Base-by-base conservation (phyloP, 64 coral and sea anemone genomes). In the Stichodactyla mertensii region DNA sequence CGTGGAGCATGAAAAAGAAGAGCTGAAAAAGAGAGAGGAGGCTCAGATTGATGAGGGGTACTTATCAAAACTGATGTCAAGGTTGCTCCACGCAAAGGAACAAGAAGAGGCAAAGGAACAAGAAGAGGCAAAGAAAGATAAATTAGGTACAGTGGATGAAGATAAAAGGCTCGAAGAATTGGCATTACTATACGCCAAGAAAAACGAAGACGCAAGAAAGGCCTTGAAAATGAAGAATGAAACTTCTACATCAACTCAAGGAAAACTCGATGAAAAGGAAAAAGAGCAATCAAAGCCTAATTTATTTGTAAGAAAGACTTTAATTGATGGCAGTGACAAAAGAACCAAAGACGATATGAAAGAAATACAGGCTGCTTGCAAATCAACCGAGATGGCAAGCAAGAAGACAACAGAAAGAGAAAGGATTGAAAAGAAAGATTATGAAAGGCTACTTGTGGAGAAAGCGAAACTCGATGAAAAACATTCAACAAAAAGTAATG, bases 161-260 rank as follows among this genome's bases (percentile, higher is more conserved):
- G 78, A 81, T 18, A 55, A 52, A 81, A 81, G 54, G 6, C 53
- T 81, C 9, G 78, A 81, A 81, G 78, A 81, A 54, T 19, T 81
- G 53, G 78, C 78, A 55, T 45, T 51, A 18, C n/a, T 19, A 19
- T 81, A 53, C 16, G 78, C 78, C 19, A 81, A 81, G 53, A 52
- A 55, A 22, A 81, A 81, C 53, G 78, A 52, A 81, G 78, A 81
- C 7, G 78, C 78, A 20, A 52, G 78, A 81, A 53, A 53, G 22
- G 24, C 51, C 6, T 52, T 55, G 5, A 52, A 81, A 2, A 52
- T 54, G 51, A 5, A 81, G 10, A 11, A 52, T 5, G 7, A 15
- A 8, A 19, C 0, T 28, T 5, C 1, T 31, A 23, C 11, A 2
- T 11, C 10, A 74, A 14, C 69, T 13, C 69, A 74, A 74, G 69